Base-by-base conservation (phyloP, 1,140 invertebrate species). In the Neelides sp. region DNA sequence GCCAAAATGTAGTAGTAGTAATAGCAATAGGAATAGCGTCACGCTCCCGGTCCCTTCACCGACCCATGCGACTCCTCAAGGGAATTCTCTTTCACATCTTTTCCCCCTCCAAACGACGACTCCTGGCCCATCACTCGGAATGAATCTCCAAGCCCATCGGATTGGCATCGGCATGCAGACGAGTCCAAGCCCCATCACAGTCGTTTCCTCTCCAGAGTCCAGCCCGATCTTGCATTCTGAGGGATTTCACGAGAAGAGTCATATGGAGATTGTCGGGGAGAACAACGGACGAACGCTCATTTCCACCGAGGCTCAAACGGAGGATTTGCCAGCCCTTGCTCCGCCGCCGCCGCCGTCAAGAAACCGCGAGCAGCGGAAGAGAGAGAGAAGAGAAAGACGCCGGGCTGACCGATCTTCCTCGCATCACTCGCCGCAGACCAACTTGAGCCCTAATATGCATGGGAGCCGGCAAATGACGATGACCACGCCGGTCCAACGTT, bases 221-320 rank as follows among this genome's bases (percentile, higher is more conserved):
- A 28, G 37, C 17, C 27, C 37, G 1, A 17, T 28, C 32, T 8
- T 48, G 13, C 24, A 27, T n/a, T n/a, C n/a, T n/a, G n/a, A n/a
- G n/a, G n/a, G n/a, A n/a, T n/a, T n/a, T n/a, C n/a, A n/a, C n/a
- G n/a, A n/a, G n/a, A n/a, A n/a, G n/a, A n/a, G n/a, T n/a, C n/a
- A n/a, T n/a, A n/a, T n/a, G n/a, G n/a, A n/a, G n/a, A n/a, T 2
- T 28, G 35, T 13, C 30, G 12, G 43, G 41, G 41, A 45, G 35
- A 30, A 49, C 41, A 39, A 46, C 17, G 44, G 12, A 7, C 13
- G 62, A 39, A 64, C 62, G 7, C 61, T 65, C 55, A 63, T 61
- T 41, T 66, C 64, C 10, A 65, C 65, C 2, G 65, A 67, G 48
- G 64, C 65, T 3, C 65, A 67, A 48, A 67, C 65, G 20, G 65